Evolutionary conservation across 2,797 vertebrate genomes (phyloP).

Genomic region (Ammospiza maritima): DNA sequence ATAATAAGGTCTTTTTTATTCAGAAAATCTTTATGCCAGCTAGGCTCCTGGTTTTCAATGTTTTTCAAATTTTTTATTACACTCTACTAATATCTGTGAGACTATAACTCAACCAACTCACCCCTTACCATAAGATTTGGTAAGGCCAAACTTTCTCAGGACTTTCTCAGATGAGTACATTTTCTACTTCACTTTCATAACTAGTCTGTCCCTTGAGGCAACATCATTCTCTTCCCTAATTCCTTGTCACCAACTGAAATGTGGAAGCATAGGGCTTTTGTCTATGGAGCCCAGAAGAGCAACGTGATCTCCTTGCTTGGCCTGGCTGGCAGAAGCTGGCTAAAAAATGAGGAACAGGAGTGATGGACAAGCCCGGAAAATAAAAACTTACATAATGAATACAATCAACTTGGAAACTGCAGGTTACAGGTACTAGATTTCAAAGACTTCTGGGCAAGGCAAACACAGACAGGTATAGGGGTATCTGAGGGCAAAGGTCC

Average conservation of each 20-base stretch:
- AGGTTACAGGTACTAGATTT: neutral
- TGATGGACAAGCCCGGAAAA: neutral
- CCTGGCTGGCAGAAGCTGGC: neutral
- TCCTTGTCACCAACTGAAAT: neutral
- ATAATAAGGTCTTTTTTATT: neutral
- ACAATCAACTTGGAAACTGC: neutral
- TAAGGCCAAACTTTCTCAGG: neutral
- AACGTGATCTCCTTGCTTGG: neutral
- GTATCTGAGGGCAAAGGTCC: neutral
- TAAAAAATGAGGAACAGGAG: neutral
- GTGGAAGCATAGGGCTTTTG: fast-evolving
- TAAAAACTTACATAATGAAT: neutral
- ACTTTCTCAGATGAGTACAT: neutral
- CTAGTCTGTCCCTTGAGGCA: fast-evolving
- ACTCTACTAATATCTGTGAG: neutral
- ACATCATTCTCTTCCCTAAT: neutral
- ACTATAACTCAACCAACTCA: neutral
- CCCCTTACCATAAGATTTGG: neutral
- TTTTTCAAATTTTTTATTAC: neutral
- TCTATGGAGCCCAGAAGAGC: neutral
- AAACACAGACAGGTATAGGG: neutral
- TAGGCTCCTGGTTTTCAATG: neutral
- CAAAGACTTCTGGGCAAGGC: neutral
- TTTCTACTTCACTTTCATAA: neutral
- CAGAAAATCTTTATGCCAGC: neutral